These are phyloP conservation scores for Burhinus oedicnemus DNA, from an alignment of 2,113 vertebrate genomes.

Conservation along the genomic window DNA sequence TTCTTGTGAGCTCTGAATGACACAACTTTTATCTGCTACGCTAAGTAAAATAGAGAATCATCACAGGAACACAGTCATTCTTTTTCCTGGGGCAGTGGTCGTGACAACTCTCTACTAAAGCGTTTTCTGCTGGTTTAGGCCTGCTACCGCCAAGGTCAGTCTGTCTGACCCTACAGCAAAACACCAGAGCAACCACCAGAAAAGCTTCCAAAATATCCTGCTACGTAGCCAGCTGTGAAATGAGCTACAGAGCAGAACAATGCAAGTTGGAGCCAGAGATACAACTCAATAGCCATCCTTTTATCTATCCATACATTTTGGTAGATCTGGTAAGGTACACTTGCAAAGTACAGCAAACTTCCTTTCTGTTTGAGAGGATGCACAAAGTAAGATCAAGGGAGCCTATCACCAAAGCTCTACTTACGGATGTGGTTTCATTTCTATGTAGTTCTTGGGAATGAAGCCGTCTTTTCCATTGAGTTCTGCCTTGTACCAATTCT, in stretches of 20 bases:
- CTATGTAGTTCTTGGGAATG: constrained; percentile 99
- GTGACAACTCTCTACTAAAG: background rate
- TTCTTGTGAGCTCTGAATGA: background rate
- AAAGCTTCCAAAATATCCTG: background rate
- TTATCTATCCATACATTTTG: background rate
- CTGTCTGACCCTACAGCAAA: background rate
- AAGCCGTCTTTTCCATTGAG: constrained; percentile 96
- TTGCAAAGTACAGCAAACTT: background rate
- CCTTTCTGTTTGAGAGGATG: background rate
- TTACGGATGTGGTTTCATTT: constrained; percentile 99
- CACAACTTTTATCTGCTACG: background rate
- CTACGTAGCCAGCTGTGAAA: background rate
- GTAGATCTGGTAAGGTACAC: background rate
- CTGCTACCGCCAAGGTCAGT: background rate
- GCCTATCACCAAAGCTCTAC: constrained; percentile 52
- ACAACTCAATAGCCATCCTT: background rate
- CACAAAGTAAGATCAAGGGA: background rate
- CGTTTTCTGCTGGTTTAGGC: background rate
- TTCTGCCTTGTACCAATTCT: constrained; percentile 98
- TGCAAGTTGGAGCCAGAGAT: background rate
- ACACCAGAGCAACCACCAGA: background rate
- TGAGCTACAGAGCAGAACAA: background rate
- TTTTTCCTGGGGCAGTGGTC: background rate
- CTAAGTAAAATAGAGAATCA: background rate
- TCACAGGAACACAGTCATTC: background rate